A percentile compares a stretch with the other conserved stretches of the same genome.
Evolutionary conservation across 92 coral and sea anemone genomes (phyloP).

Genomic region (Porites evermanni): DNA sequence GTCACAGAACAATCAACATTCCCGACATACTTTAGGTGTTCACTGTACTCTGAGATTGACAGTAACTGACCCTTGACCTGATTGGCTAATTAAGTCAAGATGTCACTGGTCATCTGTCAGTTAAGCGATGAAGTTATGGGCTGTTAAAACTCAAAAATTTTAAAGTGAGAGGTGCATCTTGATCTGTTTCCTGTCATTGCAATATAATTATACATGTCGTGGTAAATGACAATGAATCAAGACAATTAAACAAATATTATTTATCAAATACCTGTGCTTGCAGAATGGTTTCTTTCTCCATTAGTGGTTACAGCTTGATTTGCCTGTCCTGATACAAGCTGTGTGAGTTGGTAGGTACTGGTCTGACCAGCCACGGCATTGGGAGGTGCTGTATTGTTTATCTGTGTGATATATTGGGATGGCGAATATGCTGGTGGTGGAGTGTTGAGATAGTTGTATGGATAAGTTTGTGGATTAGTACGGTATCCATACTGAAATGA

Average conservation of each 20-base stretch:
- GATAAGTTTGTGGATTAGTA: slow-evolving; percentile 81
- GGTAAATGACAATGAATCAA: no score
- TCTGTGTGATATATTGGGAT: slow-evolving; percentile 80
- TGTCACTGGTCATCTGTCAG: no score
- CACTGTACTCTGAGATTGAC: no score
- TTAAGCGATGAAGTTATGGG: no score
- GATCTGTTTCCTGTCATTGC: no score
- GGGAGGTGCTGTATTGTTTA: slow-evolving; percentile 89
- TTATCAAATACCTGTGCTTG: slow-evolving; percentile 31
- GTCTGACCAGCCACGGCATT: slow-evolving; percentile 87
- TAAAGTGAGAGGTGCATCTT: no score
- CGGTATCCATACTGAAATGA: slow-evolving; percentile 90
- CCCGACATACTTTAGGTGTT: no score
- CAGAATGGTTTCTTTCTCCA: slow-evolving; percentile 44
- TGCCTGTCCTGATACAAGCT: slow-evolving; percentile 75
- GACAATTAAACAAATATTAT: neutral
- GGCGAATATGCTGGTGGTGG: slow-evolving; percentile 90
- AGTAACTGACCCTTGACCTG: no score
- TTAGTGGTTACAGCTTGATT: slow-evolving; percentile 52
- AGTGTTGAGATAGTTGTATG: slow-evolving; percentile 85
- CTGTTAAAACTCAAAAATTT: no score
- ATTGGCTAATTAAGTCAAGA: no score
- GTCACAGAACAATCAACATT: no score
- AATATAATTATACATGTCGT: no score
- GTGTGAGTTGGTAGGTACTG: slow-evolving; percentile 80